Evolutionary conservation across 2,113 vertebrate species (phyloP), one percentile per base, ranked within the genome.

Genomic region (Vidua macroura): DNA sequence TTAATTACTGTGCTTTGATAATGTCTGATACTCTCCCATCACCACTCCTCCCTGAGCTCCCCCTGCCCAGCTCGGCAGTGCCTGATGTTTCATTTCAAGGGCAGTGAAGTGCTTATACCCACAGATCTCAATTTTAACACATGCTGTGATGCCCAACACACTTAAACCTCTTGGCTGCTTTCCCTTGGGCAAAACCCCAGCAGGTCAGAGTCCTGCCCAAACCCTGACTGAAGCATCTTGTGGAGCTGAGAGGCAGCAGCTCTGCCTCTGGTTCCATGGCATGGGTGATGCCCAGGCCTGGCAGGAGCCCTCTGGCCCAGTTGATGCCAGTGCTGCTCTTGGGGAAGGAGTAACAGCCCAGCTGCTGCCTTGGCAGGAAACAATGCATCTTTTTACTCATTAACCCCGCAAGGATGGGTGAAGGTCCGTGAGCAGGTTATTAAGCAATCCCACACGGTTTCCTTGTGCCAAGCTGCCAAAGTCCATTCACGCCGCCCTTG

Each of bases 381-480:
- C 90, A 87, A 72, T 12, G 18, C 43, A 31, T 56, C 88, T 33
- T 49, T 91, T 96, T 96, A 97, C 87, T 88, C 79, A 95, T 95
- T 93, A 96, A 96, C 94, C 88, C 78, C 3, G 20, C 86, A 74
- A 96, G 92, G 92, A 81, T 39, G 48, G 55, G 44, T 2, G 5
- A 76, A 77, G 67, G 48, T 31, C 67, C 15, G 11, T 43, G 35
- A 78, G 60, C n/a, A 63, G 90, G 48, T 63, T 90, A 49, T 90
- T 89, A 80, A 94, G 91, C 63, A 93, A 85, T 69, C 0, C 1
- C 11, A 1, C 27, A 13, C 2, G 6, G 66, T 69, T 88, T 84
- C 37, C 80, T 85, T 46, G 21, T 14, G 52, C 15, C 39, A 62
- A 79, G 85, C 27, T 84, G 58, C 49, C 56, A 4, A 90, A 96